Base-by-base conservation (phyloP, 2,888 invertebrate genomes). In the Cyaniris semiargus region DNA sequence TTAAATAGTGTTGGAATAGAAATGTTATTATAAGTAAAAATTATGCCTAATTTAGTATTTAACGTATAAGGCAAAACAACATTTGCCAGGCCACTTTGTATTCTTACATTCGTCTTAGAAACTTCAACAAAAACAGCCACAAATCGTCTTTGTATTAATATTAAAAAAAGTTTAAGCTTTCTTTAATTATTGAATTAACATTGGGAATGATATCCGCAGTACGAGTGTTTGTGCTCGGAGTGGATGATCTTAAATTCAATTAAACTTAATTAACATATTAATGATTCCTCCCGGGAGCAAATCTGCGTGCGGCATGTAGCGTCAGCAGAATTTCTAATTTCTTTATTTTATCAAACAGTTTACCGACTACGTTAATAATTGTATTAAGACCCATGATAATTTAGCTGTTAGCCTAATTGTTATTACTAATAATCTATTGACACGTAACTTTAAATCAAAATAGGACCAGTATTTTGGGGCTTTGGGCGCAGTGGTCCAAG, bases 191-290 rank as follows among this genome's bases (percentile, higher is more conserved):
- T 10, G 2, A 3, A 60, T 23, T 60, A 23, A 31, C 1, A 66
- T 66, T 27, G 0, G 27, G 15, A 18, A 66, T 31, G 15, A 31
- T 13, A 18, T 7, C 66, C 27, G 27, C 15, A 66, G 60, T 5
- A 27, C 18, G 27, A 31, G 27, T 27, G 27, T 31, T 18, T 66
- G 27, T 66, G 15, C 15, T 27, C 15, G 27, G 66, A 66, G 27
- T 27, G 66, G 66, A 66, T 66, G 66, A 31, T 66, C 66, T 66
- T 31, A 66, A 66, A 66, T 66, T 27, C 27, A 66, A 66, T 66
- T 66, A 66, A 66, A 6, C 15, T 66, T 0, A 66, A 66, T 66
- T 66, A 66, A 66, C 66, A 66, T 66, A 31, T 66, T 66, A 66
- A 66, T 66, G 27, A 31, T 18, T 18, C 27, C 10, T 27, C 60